phyloP scores from a whole-genome alignment of 1,140 invertebrate species.

The Armadillidium nasatum region DNA sequence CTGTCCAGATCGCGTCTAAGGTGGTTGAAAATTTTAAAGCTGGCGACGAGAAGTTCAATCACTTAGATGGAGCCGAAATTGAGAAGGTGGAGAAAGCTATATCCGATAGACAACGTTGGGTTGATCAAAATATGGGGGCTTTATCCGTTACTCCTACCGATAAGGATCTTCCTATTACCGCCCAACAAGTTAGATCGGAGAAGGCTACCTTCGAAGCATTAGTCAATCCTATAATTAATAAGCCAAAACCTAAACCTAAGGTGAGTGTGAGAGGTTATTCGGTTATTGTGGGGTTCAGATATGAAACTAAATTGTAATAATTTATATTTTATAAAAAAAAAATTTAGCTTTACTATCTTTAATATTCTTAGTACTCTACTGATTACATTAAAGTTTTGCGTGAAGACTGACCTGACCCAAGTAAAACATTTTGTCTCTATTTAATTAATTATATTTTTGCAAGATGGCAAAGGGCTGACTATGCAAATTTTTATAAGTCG shows the following conservation, averaged over 20 bases:
- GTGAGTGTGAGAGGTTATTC: neutral
- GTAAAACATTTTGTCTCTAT: too few relatives aligned
- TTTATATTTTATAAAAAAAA: neutral
- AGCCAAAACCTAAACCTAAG: slow-evolving; percentile 69
- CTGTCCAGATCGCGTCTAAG: slow-evolving; percentile 70
- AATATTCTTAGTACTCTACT: neutral
- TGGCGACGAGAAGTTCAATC: slow-evolving; percentile 74
- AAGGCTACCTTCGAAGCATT: slow-evolving; percentile 62
- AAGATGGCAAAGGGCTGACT: neutral
- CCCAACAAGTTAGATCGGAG: slow-evolving; percentile 60
- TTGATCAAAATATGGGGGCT: slow-evolving; percentile 63
- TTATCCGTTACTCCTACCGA: slow-evolving; percentile 58
- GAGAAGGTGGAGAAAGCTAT: slow-evolving; percentile 59
- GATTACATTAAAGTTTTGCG: slow-evolving; percentile 1
- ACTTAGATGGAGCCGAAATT: slow-evolving; percentile 73
- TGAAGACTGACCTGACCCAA: neutral
- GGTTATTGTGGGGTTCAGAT: neutral
- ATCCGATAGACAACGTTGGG: slow-evolving; percentile 60
- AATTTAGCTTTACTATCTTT: neutral
- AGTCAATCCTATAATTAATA: slow-evolving; percentile 71
- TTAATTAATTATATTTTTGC: too few relatives aligned
- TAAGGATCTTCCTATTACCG: slow-evolving; percentile 63
- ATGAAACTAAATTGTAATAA: too few relatives aligned
- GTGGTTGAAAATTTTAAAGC: slow-evolving; percentile 63
- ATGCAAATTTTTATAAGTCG: neutral